Base-by-base conservation (phyloP, 2,797 vertebrate species). In the Chelonia mydas region DNA sequence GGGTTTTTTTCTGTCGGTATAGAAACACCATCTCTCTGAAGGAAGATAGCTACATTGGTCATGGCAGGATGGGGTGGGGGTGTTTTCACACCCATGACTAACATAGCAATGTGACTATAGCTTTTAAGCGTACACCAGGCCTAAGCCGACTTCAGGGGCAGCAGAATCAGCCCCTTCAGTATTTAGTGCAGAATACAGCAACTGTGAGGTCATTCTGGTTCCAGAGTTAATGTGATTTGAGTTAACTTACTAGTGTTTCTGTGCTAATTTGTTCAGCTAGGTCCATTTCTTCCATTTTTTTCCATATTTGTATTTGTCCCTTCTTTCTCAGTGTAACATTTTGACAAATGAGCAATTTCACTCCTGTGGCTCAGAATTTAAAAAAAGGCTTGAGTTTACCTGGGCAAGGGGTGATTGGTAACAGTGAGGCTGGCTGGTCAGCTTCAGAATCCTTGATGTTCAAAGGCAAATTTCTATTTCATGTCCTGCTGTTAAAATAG, bases 401-500 rank as follows among this genome's bases (percentile, higher is more conserved):
- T 13, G 7, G 54, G 23, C 72, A 85, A 61, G 50, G 68, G 31
- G 68, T 84, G 37, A 88, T 74, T 72, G 76, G 3, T 51, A 55
- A 72, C 49, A 55, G 47, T 19, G 61, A 83, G 50, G 9, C 54
- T 54, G 85, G 78, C 11, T 76, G 59, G 57, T 55, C 0, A 1
- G 49, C 2, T 41, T 94, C 76, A n/a, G 90, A 91, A 90, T 91
- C 11, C 54, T 47, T 81, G 41, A 3, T 0, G 11, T 88, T 84
- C 59, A 87, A 87, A 95, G 88, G 33, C 55, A 91, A 93, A 96
- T 93, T 88, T 13, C 37, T 85, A 28, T 92, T 95, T 91, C 76
- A n/a, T 28, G 33, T 87, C 72, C 51, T 96, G 53, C 54, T 91
- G 51, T 94, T 84, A 83, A 83, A 68, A 49, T 8, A 96, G 88